Conservation (phyloP, 2,113 vertebrate species). For the Stercorarius parasiticus region DNA sequence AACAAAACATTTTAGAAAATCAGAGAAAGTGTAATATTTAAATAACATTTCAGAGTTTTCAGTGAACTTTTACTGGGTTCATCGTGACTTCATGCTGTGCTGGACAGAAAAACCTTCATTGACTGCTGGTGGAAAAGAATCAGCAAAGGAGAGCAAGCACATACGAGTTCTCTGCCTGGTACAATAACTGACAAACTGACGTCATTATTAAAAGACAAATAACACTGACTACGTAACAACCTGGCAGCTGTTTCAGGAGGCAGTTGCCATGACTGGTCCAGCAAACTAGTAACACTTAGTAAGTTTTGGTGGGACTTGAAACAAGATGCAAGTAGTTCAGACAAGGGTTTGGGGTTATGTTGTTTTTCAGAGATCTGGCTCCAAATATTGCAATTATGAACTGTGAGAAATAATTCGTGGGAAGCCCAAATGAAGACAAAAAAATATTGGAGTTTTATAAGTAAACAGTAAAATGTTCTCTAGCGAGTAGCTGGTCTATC, state of each 20-base stretch:
- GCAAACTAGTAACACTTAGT: neutral
- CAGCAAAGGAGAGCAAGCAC: neutral
- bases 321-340: neutral
- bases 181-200: neutral
- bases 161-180: neutral
- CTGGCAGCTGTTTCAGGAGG: neutral
- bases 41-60: neutral
- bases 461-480: neutral
- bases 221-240: neutral
- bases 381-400: neutral
- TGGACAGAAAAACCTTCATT: neutral
- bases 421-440: neutral
- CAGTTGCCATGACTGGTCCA: neutral
- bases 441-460: neutral
- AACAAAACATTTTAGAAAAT: neutral
- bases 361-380: neutral
- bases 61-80: neutral
- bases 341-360: neutral
- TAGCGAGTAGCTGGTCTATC: slow-evolving; percentile 12
- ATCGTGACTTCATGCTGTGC: neutral
- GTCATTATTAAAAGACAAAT: slow-evolving; percentile 44
- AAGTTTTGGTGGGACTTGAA: neutral
- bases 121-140: neutral
- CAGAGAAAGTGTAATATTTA: neutral
- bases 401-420: neutral